These are phyloP conservation scores for Carposina sasakii DNA, from an alignment of 1,140 invertebrate genomes.

Conservation along the genomic window DNA sequence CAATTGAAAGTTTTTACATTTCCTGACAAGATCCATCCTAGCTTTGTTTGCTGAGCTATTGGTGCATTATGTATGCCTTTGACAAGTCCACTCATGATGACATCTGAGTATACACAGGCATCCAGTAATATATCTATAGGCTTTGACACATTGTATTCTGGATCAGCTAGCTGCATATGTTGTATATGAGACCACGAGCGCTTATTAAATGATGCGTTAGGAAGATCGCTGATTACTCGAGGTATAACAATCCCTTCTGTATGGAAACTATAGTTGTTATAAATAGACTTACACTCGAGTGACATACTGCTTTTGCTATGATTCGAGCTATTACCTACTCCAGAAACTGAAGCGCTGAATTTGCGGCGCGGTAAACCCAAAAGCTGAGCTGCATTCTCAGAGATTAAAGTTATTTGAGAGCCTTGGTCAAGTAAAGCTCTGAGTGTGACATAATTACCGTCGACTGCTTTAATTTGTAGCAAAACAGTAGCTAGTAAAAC, in stretches of 20 bases:
- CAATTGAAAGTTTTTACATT: neutral
- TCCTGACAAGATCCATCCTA: neutral
- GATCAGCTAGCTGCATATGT: neutral
- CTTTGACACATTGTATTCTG: neutral
- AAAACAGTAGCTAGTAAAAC: neutral
- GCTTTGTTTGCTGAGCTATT: neutral
- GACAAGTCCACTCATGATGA: neutral
- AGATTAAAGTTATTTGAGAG: neutral
- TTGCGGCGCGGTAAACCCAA: neutral
- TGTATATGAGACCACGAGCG: neutral
- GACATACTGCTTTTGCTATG: neutral
- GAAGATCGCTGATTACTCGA: neutral
- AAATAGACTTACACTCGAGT: neutral
- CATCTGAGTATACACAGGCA: neutral
- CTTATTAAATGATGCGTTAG: neutral
- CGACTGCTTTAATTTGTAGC: neutral
- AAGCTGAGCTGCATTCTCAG: neutral
- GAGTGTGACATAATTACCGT: slow-evolving; percentile 4
- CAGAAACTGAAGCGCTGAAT: neutral
- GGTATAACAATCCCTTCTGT: neutral
- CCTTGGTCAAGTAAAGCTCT: neutral
- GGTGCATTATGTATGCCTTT: neutral
- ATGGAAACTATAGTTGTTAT: neutral
- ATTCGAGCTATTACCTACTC: neutral
- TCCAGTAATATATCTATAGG: neutral